Conservation (phyloP, 2,797 vertebrate genomes). For the Poecilia wingei region DNA sequence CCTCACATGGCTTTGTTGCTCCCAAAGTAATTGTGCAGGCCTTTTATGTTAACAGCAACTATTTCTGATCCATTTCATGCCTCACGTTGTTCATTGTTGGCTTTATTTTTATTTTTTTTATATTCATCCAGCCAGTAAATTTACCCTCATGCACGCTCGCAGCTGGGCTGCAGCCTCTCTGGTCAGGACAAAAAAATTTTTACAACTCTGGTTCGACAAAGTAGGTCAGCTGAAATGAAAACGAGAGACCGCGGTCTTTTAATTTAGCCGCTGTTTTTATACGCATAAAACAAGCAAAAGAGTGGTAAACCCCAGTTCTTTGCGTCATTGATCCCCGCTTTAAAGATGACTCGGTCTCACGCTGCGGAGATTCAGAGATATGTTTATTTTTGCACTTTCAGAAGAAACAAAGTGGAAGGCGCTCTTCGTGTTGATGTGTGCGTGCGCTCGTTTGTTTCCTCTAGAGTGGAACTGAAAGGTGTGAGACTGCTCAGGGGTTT, state of each 20-base stretch:
- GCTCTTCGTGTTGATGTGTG: background rate
- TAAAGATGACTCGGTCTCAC: conserved; percentile 46
- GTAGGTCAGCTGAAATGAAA: conserved; percentile 46
- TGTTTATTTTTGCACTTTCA: conserved; percentile 44
- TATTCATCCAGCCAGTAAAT: conserved; percentile 16
- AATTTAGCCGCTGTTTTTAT: conserved; percentile 29
- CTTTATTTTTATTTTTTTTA: background rate
- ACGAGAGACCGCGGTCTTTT: conserved; percentile 28
- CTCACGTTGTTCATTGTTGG: background rate
- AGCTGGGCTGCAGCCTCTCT: conserved; percentile 5
- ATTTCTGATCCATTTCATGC: conserved; percentile 34
- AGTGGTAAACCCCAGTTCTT: conserved; percentile 48
- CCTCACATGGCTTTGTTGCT: conserved; percentile 35
- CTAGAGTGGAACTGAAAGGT: conserved; percentile 33
- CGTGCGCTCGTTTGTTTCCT: conserved; percentile 10
- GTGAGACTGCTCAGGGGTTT: conserved; percentile 60
- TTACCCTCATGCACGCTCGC: conserved; percentile 8
- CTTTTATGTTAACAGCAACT: conserved; percentile 35
- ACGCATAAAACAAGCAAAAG: conserved; percentile 24
- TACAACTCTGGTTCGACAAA: conserved; percentile 24
- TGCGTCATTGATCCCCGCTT: conserved; percentile 31
- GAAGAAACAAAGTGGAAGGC: conserved; percentile 26
- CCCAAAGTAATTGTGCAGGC: conserved; percentile 56
- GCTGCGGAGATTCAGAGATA: conserved; percentile 30
- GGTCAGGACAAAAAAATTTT: conserved; percentile 23